Percentiles rank a stretch among this genome's conserved stretches.
phyloP scores from a whole-genome alignment of 2,113 vertebrate genomes.

The Bungarus multicinctus region DNA sequence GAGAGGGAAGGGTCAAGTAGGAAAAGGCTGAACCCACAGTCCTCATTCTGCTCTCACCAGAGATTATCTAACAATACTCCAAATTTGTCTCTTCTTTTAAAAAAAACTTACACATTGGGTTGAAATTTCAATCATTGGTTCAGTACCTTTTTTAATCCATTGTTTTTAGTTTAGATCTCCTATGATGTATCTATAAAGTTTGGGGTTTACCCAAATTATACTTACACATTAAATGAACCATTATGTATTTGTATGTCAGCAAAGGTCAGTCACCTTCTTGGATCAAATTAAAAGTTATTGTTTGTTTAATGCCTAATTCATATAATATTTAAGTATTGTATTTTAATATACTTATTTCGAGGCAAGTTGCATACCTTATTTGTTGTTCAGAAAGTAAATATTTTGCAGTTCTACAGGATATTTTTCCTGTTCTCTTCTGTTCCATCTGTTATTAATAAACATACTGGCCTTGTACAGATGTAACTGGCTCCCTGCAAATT shows the following conservation, averaged over 20 bases:
- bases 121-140: neutral
- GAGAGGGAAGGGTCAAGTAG: neutral
- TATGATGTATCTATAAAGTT: neutral
- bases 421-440: neutral
- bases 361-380: neutral
- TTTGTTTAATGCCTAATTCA: neutral
- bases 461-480: neutral
- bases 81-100: neutral
- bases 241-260: neutral
- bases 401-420: constrained; percentile 1
- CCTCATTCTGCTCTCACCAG: neutral
- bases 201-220: neutral
- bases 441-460: constrained; percentile 6
- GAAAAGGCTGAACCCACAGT: neutral
- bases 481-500: neutral
- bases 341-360: neutral
- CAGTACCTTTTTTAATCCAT: neutral
- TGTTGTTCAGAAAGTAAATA: neutral
- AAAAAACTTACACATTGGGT: neutral
- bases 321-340: neutral
- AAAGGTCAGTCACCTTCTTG: neutral
- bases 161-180: neutral
- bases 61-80: neutral
- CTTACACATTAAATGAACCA: neutral
- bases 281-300: neutral